phyloP scores from a whole-genome alignment of 2,888 invertebrate genomes.

The Drosophila birchii region DNA sequence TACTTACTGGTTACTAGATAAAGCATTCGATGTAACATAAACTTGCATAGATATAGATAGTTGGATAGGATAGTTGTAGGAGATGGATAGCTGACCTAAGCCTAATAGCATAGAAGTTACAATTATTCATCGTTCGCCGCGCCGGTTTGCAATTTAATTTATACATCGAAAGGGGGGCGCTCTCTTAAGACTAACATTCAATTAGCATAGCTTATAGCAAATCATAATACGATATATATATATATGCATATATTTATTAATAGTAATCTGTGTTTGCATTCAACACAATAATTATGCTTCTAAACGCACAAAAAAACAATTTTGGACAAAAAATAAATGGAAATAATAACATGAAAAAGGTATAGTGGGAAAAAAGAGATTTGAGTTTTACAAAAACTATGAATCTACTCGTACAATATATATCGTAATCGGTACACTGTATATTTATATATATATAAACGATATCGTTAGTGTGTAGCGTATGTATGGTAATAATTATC shows the following conservation, averaged over 20 bases:
- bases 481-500: conserved; percentile 71
- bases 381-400: conserved; percentile 53
- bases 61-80: conserved; percentile 46
- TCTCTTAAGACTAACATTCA: conserved; percentile 51
- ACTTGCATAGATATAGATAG: conserved; percentile 38
- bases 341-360: conserved; percentile 44
- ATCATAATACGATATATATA: conserved; percentile 75
- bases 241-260: conserved; percentile 55
- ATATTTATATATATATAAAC: conserved; percentile 43
- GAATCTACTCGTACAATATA: conserved; percentile 63
- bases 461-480: conserved; percentile 42
- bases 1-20: conserved; percentile 64
- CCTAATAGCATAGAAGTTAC: conserved; percentile 63
- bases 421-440: conserved; percentile 66
- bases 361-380: conserved; percentile 35
- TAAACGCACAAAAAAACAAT: conserved; percentile 56
- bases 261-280: conserved; percentile 20
- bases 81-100: conserved; percentile 36
- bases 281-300: conserved; percentile 36
- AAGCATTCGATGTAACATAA: conserved; percentile 65
- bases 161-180: conserved; percentile 68
- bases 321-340: conserved; percentile 61
- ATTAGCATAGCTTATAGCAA: conserved; percentile 75
- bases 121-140: conserved; percentile 48
- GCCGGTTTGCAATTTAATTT: conserved; percentile 61